Conservation (phyloP, 2,797 vertebrate genomes). For the Myioborus melanocephalus region DNA sequence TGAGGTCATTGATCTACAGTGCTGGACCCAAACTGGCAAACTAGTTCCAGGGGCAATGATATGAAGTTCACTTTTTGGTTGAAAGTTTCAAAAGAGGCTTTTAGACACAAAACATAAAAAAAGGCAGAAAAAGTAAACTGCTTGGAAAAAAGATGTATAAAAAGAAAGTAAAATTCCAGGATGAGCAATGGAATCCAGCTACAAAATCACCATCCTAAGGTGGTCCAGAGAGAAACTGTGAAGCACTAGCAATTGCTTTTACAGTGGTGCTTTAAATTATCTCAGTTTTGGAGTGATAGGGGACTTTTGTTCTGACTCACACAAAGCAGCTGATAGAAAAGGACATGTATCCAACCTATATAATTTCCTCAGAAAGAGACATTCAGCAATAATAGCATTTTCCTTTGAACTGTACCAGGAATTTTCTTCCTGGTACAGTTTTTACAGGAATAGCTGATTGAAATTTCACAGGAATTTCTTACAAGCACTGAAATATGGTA, state of each 20-base stretch:
- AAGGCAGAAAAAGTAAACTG: neutral
- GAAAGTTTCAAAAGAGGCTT: neutral
- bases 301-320: neutral
- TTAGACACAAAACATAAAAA: neutral
- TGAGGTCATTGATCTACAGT: neutral
- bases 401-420: neutral
- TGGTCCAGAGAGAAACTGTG: neutral
- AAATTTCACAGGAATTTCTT: conserved; percentile 24
- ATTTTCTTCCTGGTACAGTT: neutral
- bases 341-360: neutral
- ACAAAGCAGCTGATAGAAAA: conserved; percentile 24
- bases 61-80: neutral
- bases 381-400: conserved; percentile 39
- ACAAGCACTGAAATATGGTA: neutral
- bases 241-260: neutral
- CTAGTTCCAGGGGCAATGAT: neutral
- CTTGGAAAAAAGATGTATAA: neutral
- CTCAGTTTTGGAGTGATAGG: neutral
- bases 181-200: neutral
- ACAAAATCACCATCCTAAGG: neutral
- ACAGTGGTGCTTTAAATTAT: neutral
- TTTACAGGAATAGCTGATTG: neutral
- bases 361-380: conserved; percentile 10
- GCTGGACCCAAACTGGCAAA: neutral
- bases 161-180: neutral